Evolutionary conservation across 1,140 invertebrate genomes (phyloP), one percentile per base, ranked within the genome.

Genomic region (Ylistrum balloti): DNA sequence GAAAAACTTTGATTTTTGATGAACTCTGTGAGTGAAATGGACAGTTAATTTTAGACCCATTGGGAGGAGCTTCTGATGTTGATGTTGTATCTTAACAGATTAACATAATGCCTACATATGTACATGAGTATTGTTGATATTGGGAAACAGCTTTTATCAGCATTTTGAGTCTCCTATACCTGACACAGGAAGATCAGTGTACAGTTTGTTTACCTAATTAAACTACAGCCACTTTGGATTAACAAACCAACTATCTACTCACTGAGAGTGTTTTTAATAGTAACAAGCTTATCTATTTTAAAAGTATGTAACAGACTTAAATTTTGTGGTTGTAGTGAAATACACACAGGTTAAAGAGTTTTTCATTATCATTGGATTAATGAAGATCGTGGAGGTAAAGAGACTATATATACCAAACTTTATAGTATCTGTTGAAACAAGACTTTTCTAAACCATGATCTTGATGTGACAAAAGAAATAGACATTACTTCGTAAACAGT

Each of bases 161-260:
- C 28, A 1, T 74, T 74, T n/a, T 7, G 17, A 74, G 22, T 17
- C 45, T 48, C 2, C 20, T 20, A 17, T 48, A 48, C 22, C 22
- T 48, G 22, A 48, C 45, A 48, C 22, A 17, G 45, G 5, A 74
- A n/a, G 56, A 74, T 74, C 56, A 74, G 17, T n/a, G n/a, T 74
- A 7, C 22, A 74, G 56, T 74, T 74, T 28, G 28, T n/a, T 28
- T 5, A 74, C 56, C 56, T 74, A 74, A 74, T 74, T 74, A 74
- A 28, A 74, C 56, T n/a, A 74, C n/a, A n/a, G 56, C n/a, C 56
- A 74, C 56, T n/a, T 74, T 28, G 56, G 56, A 28, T 74, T 74
- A 74, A 74, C 22, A 17, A 74, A 74, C n/a, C n/a, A 28, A 74
- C 15, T 0, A 74, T 74, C 56, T 17, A 74, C 56, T 74, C 56